Evolutionary conservation across 2,113 vertebrate genomes (phyloP), one percentile per base, ranked within the genome.

Genomic region (Madoqua kirkii): DNA sequence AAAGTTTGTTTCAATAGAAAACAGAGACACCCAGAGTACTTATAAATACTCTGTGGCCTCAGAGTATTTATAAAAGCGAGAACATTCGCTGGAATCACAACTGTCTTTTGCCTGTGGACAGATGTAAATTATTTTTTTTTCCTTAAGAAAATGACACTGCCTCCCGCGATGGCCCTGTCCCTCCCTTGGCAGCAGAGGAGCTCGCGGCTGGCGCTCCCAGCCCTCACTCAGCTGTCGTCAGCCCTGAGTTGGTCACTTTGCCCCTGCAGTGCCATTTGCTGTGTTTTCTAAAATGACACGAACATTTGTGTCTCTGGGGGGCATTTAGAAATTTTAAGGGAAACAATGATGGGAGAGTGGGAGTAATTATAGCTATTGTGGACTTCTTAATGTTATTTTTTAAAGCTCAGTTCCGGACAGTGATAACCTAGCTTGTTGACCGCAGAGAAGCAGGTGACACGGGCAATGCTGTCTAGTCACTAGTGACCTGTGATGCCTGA

Each of bases 121-220:
- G 79, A 54, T 15, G 40, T 25, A 71, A 57, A 29, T 6, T 43
- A 25, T 7, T 15, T n/a, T 64, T 87, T 86, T 50, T 33, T 43
- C 67, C 19, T 94, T 79, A 71, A 59, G 55, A 82, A 60, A 52
- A 93, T 4, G 21, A 50, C 60, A 21, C 43, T 15, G 36, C 40
- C 10, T 71, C 52, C 71, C 1, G 0, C 1, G 2, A 59, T 1
- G 25, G 67, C 3, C 55, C 67, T 0, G 8, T 6, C 55, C 48
- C 79, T 17, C 45, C 45, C 45, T 6, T 0, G 7, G 86, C 21
- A 15, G 33, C 16, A 1, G 36, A 48, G 79, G 76, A 16, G 8
- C n/a, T 23, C 2, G 50, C 0, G 0, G 45, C 55, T 27, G 0
- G 79, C 3, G 1, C 14, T 16, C 17, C 9, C 0, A 43, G 85